A percentile compares a stretch with the other conserved stretches of the same genome.
These are phyloP conservation scores for Lasioglossum albipes DNA, from an alignment of 1,140 invertebrate genomes.

Conservation along the genomic window DNA sequence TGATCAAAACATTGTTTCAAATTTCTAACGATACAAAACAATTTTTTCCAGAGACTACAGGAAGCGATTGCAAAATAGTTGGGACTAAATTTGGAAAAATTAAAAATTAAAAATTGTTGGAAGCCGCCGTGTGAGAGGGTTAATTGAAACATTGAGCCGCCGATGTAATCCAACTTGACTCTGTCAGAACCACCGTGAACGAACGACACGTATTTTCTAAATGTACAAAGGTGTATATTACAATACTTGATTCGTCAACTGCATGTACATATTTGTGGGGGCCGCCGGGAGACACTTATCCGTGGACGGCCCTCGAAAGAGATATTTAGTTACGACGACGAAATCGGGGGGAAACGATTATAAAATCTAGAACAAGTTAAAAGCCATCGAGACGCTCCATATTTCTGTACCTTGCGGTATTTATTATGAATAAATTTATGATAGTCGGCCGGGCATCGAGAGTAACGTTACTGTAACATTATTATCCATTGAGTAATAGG, in stretches of 20 bases:
- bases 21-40: no score
- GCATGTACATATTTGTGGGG: neutral
- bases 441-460: neutral
- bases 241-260: neutral
- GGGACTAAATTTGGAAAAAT: no score
- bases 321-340: neutral
- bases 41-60: no score
- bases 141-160: neutral
- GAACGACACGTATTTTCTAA: conserved; percentile 16
- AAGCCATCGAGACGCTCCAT: neutral
- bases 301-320: neutral
- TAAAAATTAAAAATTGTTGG: no score
- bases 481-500: neutral
- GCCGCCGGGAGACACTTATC: no score
- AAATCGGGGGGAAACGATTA: neutral
- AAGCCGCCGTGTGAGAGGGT: no score
- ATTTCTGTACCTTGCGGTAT: neutral
- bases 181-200: neutral
- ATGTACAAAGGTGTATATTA: conserved; percentile 17
- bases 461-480: no score
- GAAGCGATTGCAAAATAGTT: no score
- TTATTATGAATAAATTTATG: neutral
- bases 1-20: no score
- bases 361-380: neutral
- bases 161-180: neutral